These are phyloP conservation scores for Odobenus rosmarus DNA, from an alignment of 2,113 vertebrate genomes.

Conservation along the genomic window DNA sequence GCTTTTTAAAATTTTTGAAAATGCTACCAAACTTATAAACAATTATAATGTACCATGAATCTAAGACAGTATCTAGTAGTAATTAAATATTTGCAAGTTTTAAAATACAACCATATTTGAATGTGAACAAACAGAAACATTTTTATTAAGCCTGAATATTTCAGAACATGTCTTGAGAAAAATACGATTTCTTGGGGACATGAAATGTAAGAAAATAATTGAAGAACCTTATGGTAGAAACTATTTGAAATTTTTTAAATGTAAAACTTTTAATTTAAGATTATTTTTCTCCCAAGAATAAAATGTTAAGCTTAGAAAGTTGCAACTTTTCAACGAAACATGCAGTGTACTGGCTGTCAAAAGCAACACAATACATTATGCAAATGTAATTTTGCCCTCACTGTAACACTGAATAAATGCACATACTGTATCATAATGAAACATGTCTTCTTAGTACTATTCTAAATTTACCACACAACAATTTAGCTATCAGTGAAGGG, in stretches of 20 bases:
- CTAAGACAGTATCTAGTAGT: not conserved
- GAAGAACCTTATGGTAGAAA: constrained; percentile 26
- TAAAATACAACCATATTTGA: not conserved
- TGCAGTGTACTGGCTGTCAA: not conserved
- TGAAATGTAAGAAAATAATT: constrained; percentile 31
- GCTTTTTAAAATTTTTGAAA: constrained; percentile 36
- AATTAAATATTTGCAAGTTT: not conserved
- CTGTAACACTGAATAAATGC: constrained; percentile 60
- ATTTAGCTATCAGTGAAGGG: not conserved
- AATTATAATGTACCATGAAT: not conserved
- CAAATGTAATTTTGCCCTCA: constrained; percentile 45
- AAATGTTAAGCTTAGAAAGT: constrained; percentile 44
- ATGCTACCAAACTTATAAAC: constrained; percentile 44
- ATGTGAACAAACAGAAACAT: not conserved
- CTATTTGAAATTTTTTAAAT: not conserved
- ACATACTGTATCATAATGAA: not conserved
- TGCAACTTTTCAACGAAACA: constrained; percentile 42
- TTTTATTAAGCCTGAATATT: constrained; percentile 9
- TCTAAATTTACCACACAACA: not conserved
- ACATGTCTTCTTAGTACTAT: constrained; percentile 1
- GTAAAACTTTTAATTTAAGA: constrained; percentile 21
- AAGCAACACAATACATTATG: not conserved
- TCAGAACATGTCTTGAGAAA: constrained; percentile 22
- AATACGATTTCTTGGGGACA: not conserved
- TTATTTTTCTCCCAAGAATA: constrained; percentile 56